Conservation (phyloP, 2,113 vertebrate genomes). For the Lepisosteus osseus region DNA sequence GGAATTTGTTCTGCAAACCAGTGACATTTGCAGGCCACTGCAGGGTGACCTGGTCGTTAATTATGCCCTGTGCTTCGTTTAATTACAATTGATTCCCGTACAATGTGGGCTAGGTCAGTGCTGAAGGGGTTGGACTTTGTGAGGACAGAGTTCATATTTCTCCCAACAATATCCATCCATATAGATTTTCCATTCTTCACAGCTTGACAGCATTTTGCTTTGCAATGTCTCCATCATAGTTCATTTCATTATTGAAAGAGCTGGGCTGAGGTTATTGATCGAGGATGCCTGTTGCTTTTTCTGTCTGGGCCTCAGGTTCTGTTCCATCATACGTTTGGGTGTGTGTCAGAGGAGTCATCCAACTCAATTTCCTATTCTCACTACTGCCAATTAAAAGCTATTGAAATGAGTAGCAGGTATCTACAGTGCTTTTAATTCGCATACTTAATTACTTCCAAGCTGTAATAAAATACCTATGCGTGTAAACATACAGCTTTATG, state of each 20-base stretch:
- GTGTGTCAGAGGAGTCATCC: constrained; percentile 31
- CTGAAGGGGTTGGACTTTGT: constrained; percentile 24
- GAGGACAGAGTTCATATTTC: neutral
- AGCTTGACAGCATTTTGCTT: neutral
- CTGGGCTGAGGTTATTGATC: neutral
- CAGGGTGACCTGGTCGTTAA: constrained; percentile 52
- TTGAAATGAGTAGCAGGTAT: constrained; percentile 62
- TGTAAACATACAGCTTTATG: constrained; percentile 50
- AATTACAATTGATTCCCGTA: constrained; percentile 58
- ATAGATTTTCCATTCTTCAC: constrained; percentile 1
- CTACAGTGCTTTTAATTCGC: constrained; percentile 63
- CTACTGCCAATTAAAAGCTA: constrained; percentile 69
- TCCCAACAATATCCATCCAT: neutral
- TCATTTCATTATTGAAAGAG: neutral
- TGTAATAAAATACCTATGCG: constrained; percentile 60
- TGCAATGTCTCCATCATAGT: neutral
- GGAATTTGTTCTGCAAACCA: no score
- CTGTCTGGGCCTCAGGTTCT: neutral
- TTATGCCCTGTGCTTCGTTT: constrained; percentile 53
- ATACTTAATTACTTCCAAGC: constrained; percentile 60
- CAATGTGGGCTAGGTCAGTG: constrained; percentile 36
- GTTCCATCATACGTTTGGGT: neutral
- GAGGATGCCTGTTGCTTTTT: neutral
- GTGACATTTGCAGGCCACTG: constrained; percentile 20
- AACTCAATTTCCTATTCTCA: constrained; percentile 58